Evolutionary conservation across 1,140 invertebrate genomes (phyloP), one percentile per base, ranked within the genome.

Genomic region (Apis cerana): DNA sequence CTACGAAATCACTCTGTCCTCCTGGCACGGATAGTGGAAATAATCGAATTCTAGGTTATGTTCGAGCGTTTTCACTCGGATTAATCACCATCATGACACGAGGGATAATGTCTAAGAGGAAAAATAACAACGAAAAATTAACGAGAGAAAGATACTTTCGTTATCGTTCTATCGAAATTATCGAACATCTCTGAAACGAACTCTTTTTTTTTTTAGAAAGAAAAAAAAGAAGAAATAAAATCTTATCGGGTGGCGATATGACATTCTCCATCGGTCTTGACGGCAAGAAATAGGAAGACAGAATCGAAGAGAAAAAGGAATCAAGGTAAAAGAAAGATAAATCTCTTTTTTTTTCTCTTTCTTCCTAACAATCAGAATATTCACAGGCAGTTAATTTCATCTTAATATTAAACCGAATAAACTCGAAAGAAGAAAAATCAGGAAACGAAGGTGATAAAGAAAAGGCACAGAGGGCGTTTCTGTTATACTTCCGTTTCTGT

Each of bases 361-460:
- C 23, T 52, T 71, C 50, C 69, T 54, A 71, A 71, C n/a, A 54
- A 71, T 71, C 67, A 69, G 67, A 69, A 71, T 71, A 71, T 71
- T 71, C 69, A 71, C 48, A 71, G 69, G 69, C 69, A 71, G 69
- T 50, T 54, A 52, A 71, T 71, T 54, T n/a, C 69, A 27, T 50
- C 50, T 52, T 71, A 54, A 71, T 7, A 54, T 27, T 71, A 54
- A 54, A 71, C 10, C 69, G 27, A 62, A 17, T 23, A 54, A 71
- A 71, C n/a, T 50, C 70, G 21, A 48, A 59, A 27, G 13, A 62
- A 62, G 61, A 27, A 27, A 62, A 62, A 33, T n/a, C 19, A 59
- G 71, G 56, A 59, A 59, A 74, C 71, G 71, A 33, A 27, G 27
- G 21, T 43, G 48, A 58, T 10, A 58, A 72, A 72, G 54, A 72